These are phyloP conservation scores for Aplysia californica DNA, from an alignment of 1,140 invertebrate species.

Conservation along the genomic window DNA sequence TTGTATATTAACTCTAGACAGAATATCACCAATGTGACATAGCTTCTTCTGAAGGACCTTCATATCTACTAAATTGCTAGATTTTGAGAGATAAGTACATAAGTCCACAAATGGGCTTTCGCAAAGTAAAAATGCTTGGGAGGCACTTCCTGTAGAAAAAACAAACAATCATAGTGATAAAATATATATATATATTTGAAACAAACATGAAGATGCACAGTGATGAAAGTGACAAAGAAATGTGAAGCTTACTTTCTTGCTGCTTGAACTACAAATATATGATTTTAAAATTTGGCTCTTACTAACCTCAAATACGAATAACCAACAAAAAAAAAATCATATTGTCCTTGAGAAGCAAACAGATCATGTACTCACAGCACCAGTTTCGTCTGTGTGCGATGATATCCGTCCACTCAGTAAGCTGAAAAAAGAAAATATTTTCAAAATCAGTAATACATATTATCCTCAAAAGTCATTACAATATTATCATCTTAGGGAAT, in stretches of 20 bases:
- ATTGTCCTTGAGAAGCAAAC: neutral
- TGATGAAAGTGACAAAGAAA: neutral
- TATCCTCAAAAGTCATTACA: neutral
- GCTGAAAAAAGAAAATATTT: constrained; percentile 63
- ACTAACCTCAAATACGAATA: constrained; percentile 74
- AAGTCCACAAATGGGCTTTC: too few species aligned
- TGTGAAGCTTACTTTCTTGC: neutral
- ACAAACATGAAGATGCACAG: neutral
- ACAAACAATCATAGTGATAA: too few species aligned
- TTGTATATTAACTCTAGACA: too few species aligned
- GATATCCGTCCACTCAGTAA: constrained; percentile 92
- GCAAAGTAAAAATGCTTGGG: too few species aligned
- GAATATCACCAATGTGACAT: too few species aligned
- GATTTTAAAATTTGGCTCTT: neutral
- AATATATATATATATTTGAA: too few species aligned
- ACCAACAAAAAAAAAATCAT: constrained; percentile 3
- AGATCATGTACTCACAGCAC: constrained; percentile 72
- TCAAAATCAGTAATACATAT: neutral
- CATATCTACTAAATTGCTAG: too few species aligned
- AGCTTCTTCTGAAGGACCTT: too few species aligned
- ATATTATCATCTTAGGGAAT: neutral
- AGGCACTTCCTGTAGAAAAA: too few species aligned
- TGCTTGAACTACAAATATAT: neutral
- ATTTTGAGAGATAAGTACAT: too few species aligned
- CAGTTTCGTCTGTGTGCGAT: constrained; percentile 90